These are phyloP conservation scores for Lepidurus couesii DNA, from an alignment of 1,140 invertebrate species.

Conservation along the genomic window DNA sequence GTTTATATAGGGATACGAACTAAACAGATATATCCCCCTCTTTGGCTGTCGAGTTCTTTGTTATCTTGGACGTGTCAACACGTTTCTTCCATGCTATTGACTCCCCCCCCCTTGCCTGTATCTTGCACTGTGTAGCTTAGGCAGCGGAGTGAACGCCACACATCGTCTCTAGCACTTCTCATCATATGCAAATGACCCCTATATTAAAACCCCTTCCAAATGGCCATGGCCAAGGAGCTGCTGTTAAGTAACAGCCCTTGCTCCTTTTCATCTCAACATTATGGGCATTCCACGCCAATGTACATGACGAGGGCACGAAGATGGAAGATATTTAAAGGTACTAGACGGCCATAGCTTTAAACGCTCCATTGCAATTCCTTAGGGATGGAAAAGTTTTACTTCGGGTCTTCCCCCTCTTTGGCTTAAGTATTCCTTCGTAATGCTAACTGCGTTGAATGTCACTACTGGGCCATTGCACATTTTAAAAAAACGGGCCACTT, in stretches of 20 bases:
- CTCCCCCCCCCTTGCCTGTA: not conserved
- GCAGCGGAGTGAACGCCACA: not conserved
- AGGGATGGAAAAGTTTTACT: not conserved
- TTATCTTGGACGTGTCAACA: constrained; percentile 8
- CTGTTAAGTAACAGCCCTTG: not conserved
- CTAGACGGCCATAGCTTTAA: not conserved
- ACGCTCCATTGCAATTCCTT: not conserved
- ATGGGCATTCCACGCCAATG: not conserved
- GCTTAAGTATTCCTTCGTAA: too few relatives aligned
- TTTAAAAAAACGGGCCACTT: too few relatives aligned
- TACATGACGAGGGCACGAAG: not conserved
- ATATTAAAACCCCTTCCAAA: not conserved
- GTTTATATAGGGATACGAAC: too few relatives aligned
- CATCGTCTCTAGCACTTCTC: not conserved
- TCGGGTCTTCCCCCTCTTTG: not conserved
- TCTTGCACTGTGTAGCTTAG: not conserved
- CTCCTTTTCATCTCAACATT: not conserved
- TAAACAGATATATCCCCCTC: too few relatives aligned
- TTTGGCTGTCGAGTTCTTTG: not conserved
- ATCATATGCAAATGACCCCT: constrained; percentile 19
- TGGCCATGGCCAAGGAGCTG: not conserved
- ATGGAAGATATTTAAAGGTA: not conserved
- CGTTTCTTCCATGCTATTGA: constrained; percentile 15
- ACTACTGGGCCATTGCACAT: too few relatives aligned
- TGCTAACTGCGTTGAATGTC: too few relatives aligned